Evolutionary conservation across 1,140 invertebrate genomes (phyloP), one percentile per base, ranked within the genome.

Genomic region (Rhysida immarginata): DNA sequence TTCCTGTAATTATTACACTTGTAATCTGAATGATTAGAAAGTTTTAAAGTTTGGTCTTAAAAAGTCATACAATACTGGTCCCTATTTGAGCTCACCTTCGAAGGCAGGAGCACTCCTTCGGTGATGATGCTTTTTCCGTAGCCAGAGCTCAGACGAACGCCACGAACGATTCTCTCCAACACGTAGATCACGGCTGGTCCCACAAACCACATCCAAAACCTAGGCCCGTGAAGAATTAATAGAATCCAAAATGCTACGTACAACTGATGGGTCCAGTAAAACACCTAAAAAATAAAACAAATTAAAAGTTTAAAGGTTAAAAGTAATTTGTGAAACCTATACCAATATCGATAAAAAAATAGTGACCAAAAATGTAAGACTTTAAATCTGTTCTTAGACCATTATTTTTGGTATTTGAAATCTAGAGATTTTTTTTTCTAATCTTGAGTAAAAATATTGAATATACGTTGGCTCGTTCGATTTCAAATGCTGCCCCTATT

Each of bases 131-230:
- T 82, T 29, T 76, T 72, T 13, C 70, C 70, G 29, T 63, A 24
- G 61, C 59, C 58, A 60, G 67, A 82, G 77, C 70, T 61, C 23
- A 52, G 27, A n/a, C 57, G 53, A 23, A 74, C 71, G 1, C 84
- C 66, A 48, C 83, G 71, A 43, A 81, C 69, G 2, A 86, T 71
- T 45, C 85, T 77, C 71, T 97, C 92, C 0, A 88, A 68, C 0
- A 85, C 46, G 65, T 87, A 96, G 0, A 94, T 72, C 0, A 81
- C 60, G 0, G 87, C 88, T 0, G 92, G 92, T 1, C 81, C 68
- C 13, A 94, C 68, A 64, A 96, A 90, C 92, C 92, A 96, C 68
- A 88, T 92, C 91, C 91, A 96, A 68, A 94, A 96, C 64, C 87
- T 89, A 0, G 88, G 87, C 0, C 81, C 88, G 67, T 97, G 93